phyloP scores from a whole-genome alignment of 2,888 invertebrate species.

The Pteria penguin region DNA sequence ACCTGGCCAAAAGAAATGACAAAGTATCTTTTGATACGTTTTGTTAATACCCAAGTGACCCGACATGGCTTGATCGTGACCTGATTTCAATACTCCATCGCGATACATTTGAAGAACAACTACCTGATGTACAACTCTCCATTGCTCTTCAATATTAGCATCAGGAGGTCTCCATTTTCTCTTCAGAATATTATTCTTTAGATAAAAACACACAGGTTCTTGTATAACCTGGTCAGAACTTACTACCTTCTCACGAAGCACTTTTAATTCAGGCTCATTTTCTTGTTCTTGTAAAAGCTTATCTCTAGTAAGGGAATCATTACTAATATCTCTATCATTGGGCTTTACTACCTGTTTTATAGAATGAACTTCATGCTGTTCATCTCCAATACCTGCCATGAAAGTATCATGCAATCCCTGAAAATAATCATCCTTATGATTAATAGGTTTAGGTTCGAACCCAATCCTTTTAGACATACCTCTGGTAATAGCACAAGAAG shows the following conservation, averaged over 20 bases:
- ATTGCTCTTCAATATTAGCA: constrained; percentile 40
- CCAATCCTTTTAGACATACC: constrained; percentile 10
- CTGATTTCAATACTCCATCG: constrained; percentile 32
- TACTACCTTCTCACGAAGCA: constrained; percentile 29
- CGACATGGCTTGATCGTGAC: constrained; percentile 43
- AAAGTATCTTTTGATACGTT: constrained; percentile 36
- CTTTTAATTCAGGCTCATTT: constrained; percentile 39
- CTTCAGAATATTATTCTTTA: constrained; percentile 38
- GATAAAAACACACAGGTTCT: constrained; percentile 38
- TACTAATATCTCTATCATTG: neutral
- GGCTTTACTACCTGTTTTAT: neutral
- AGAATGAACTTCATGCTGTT: neutral
- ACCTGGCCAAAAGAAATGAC: constrained; percentile 43
- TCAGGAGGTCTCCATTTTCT: constrained; percentile 47
- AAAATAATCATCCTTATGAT: too few species aligned
- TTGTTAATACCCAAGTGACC: constrained; percentile 48
- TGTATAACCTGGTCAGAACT: constrained; percentile 18
- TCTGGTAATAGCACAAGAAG: constrained; percentile 28
- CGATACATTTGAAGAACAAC: constrained; percentile 39
- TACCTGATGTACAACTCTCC: constrained; percentile 39
- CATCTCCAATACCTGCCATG: too few species aligned
- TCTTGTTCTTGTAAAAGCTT: constrained; percentile 42
- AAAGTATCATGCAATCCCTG: too few species aligned
- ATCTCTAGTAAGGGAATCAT: constrained; percentile 36
- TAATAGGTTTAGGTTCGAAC: too few species aligned